phyloP scores from a whole-genome alignment of 2,888 invertebrate genomes.

The Spodoptera picta region DNA sequence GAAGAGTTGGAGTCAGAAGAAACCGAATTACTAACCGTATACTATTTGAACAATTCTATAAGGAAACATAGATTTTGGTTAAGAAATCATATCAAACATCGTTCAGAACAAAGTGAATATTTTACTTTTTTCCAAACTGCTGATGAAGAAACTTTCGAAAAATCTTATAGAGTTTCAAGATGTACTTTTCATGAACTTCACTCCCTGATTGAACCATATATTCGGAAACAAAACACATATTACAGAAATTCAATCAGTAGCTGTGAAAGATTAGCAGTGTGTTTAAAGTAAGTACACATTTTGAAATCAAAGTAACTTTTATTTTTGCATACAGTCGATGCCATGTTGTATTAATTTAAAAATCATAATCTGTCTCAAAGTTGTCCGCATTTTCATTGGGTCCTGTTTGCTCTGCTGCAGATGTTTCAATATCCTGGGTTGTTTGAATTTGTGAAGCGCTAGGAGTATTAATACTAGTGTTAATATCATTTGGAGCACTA shows the following conservation, averaged over 20 bases:
- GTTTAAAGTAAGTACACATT: conserved; percentile 46
- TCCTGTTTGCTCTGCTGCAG: conserved; percentile 22
- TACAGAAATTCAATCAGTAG: conserved; percentile 42
- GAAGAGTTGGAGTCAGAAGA: conserved; percentile 4
- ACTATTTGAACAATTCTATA: too few species aligned
- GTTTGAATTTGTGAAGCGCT: conserved; percentile 30
- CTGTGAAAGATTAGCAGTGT: conserved; percentile 37
- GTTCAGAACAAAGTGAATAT: conserved; percentile 39
- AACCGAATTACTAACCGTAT: not conserved
- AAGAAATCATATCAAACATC: conserved; percentile 42
- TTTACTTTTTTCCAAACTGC: conserved; percentile 43
- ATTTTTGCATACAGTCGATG: conserved; percentile 22
- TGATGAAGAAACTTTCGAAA: conserved; percentile 47
- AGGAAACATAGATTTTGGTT: conserved; percentile 19
- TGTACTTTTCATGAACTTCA: conserved; percentile 38
- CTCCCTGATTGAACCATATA: conserved; percentile 34
- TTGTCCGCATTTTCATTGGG: conserved; percentile 2
- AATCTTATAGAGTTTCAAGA: conserved; percentile 36
- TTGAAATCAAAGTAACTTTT: conserved; percentile 41
- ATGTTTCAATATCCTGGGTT: conserved; percentile 29
- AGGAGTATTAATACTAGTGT: conserved; percentile 29
- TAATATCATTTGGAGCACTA: conserved; percentile 25
- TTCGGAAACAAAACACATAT: conserved; percentile 31
- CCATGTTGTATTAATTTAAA: conserved; percentile 24
- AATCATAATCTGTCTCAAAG: too few species aligned